Conservation (phyloP, 1,140 invertebrate genomes). For the Drosophila asahinai region DNA sequence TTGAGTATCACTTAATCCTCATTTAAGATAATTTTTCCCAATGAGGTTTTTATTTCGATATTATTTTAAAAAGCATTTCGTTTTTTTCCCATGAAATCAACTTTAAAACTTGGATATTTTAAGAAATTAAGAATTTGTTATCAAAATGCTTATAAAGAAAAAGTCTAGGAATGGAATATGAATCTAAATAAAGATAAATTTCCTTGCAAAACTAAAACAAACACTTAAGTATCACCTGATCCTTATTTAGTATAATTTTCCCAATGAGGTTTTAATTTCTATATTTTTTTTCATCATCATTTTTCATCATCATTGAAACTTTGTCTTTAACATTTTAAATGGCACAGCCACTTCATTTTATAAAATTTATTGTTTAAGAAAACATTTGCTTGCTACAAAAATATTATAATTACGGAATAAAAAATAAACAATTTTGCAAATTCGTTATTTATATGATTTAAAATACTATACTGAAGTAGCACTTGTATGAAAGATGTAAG, state of each 20-base stretch:
- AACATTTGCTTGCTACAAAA: not conserved
- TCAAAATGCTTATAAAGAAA: not conserved
- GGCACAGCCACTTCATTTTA: not conserved
- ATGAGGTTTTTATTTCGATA: not conserved
- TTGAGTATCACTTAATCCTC: not conserved
- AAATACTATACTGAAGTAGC: constrained; percentile 6
- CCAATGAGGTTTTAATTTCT: not conserved
- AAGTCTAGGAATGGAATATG: not conserved
- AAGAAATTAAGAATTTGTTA: not conserved
- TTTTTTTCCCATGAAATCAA: not conserved
- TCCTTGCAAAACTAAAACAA: not conserved
- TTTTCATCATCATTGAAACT: not conserved
- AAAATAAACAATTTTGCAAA: not conserved
- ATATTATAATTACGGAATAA: constrained; percentile 9
- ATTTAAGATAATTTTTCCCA: no score
- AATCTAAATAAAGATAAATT: not conserved
- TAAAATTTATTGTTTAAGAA: not conserved
- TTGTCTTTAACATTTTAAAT: not conserved
- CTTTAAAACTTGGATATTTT: not conserved
- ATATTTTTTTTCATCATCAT: not conserved
- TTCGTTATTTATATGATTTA: constrained; percentile 9
- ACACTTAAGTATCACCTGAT: not conserved
- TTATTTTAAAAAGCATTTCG: no score
- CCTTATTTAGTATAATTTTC: not conserved
- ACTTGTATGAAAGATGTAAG: not conserved